Evolutionary conservation across 2,113 vertebrate species (phyloP).

Genomic region (Myiozetetes cayanensis): DNA sequence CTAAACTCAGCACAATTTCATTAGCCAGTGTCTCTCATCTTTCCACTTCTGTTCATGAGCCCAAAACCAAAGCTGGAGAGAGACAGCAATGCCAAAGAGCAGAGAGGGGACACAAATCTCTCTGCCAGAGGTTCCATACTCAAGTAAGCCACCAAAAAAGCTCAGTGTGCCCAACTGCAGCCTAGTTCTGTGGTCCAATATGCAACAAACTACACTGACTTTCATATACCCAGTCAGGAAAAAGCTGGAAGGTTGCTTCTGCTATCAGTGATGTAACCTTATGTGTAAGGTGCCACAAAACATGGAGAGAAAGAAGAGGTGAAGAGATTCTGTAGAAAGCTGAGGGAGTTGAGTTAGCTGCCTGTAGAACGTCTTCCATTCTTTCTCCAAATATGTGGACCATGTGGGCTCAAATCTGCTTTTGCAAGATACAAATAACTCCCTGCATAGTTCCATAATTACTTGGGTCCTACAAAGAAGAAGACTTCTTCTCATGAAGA

Average conservation of each 20-base stretch:
- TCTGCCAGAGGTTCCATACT: background rate
- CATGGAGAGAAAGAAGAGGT: background rate
- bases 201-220: background rate
- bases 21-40: background rate
- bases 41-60: background rate
- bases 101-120: accelerated
- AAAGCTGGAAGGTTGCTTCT: background rate
- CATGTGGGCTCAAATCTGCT: background rate
- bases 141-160: background rate
- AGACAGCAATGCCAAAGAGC: background rate
- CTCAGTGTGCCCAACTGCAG: background rate
- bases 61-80: background rate
- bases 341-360: background rate
- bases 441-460: background rate
- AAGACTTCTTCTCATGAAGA: background rate
- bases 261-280: background rate
- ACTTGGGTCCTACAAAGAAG: background rate
- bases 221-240: background rate
- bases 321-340: background rate
- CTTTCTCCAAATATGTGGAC: background rate
- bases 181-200: background rate
- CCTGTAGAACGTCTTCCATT: background rate
- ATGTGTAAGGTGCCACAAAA: background rate
- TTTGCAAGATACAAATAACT: background rate
- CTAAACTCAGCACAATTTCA: background rate